Conservation (phyloP, 2,888 invertebrate genomes). For the Lacanobia oleracea region DNA sequence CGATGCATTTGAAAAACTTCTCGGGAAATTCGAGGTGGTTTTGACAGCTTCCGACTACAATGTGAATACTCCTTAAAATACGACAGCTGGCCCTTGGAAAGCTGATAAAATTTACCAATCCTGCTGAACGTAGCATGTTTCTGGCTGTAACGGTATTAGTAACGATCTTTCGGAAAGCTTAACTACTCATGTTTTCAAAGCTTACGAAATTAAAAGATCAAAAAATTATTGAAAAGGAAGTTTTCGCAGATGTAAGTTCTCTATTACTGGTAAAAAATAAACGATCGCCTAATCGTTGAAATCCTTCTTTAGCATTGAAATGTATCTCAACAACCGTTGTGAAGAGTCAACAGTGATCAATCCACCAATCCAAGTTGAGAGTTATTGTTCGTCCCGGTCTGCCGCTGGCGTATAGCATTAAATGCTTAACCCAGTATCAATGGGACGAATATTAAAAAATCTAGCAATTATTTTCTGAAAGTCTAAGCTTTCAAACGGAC, state of each 20-base stretch:
- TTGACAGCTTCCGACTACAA: too few relatives aligned
- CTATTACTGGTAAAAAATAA: too few relatives aligned
- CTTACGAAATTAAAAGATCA: too few relatives aligned
- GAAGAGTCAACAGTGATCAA: constrained; percentile 73
- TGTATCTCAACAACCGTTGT: constrained; percentile 80
- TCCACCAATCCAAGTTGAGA: constrained; percentile 77
- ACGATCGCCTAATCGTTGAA: too few relatives aligned
- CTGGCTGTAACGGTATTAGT: background rate
- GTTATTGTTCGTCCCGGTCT: constrained; percentile 84
- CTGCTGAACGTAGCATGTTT: background rate
- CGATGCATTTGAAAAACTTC: too few relatives aligned
- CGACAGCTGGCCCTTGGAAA: too few relatives aligned
- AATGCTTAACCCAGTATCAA: constrained; percentile 86
- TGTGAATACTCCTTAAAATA: too few relatives aligned
- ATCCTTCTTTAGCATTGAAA: background rate
- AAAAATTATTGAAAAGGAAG: too few relatives aligned
- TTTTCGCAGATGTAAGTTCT: too few relatives aligned
- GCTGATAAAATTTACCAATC: constrained; percentile 6
- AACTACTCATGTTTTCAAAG: too few relatives aligned
- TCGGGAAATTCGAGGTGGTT: too few relatives aligned
- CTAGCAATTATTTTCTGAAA: background rate
- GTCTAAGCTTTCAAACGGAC: background rate
- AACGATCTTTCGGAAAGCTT: background rate
- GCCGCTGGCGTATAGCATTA: constrained; percentile 85
- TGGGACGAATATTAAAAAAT: constrained; percentile 77